phyloP scores from a whole-genome alignment of 1,140 invertebrate genomes.

The Drosophila lacteicornis region DNA sequence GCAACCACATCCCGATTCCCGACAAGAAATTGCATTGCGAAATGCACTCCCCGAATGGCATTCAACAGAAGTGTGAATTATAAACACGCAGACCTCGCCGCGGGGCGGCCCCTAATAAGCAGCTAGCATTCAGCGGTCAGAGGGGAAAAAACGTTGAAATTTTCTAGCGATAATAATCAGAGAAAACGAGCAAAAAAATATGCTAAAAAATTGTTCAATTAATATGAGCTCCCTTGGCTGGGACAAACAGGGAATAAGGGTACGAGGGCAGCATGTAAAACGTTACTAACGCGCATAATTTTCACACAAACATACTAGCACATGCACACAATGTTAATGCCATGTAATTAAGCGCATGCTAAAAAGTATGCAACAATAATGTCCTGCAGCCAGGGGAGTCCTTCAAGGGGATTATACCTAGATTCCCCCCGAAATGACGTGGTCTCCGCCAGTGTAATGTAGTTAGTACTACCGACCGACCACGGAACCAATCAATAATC shows the following conservation, averaged over 20 bases:
- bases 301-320: constrained; percentile 52
- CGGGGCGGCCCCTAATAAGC: constrained; percentile 50
- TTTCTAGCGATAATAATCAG: constrained; percentile 65
- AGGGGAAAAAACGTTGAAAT: constrained; percentile 37
- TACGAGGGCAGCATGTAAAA: constrained; percentile 47
- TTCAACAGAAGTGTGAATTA: constrained; percentile 78
- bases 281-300: constrained; percentile 72
- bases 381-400: constrained; percentile 26
- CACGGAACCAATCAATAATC: constrained; percentile 65
- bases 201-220: constrained; percentile 78
- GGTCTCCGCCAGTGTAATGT: constrained; percentile 13
- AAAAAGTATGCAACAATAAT: constrained; percentile 78
- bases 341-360: constrained; percentile 81
- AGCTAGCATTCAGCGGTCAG: constrained; percentile 36
- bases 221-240: constrained; percentile 60
- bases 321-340: constrained; percentile 51
- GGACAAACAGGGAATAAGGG: not conserved
- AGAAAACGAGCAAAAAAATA: constrained; percentile 62
- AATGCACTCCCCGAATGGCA: constrained; percentile 52
- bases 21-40: constrained; percentile 43
- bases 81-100: constrained; percentile 70
- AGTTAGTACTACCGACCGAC: constrained; percentile 31
- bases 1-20: constrained; percentile 1
- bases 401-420: too few relatives aligned
- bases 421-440: not conserved